phyloP scores from a whole-genome alignment of 2,888 invertebrate species.

The Drosophila sordidapex region DNA sequence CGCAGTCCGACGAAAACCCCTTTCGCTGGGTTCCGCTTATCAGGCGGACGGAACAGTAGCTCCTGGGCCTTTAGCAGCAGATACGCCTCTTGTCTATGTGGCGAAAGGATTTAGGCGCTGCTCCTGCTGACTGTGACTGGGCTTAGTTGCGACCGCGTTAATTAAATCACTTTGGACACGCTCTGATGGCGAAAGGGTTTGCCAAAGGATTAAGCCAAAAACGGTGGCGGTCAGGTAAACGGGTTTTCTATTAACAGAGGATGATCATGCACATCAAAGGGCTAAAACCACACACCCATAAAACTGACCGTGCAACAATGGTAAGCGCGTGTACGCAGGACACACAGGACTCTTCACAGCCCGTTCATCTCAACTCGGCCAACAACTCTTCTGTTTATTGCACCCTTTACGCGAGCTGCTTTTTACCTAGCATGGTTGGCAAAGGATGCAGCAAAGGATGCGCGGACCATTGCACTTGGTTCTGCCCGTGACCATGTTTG shows the following conservation, averaged over 20 bases:
- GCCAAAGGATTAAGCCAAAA: conserved; percentile 65
- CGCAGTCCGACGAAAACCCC: conserved; percentile 28
- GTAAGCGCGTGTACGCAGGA: conserved; percentile 38
- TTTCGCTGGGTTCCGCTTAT: conserved; percentile 27
- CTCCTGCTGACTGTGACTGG: conserved; percentile 22
- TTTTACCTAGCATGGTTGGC: conserved; percentile 60
- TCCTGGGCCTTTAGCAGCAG: conserved; percentile 56
- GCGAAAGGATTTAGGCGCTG: conserved; percentile 66
- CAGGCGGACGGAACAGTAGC: conserved; percentile 63
- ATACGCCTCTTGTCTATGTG: conserved; percentile 50
- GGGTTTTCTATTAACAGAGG: conserved; percentile 80
- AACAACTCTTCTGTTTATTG: conserved; percentile 72
- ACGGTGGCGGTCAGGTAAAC: conserved; percentile 49
- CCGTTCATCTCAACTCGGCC: conserved; percentile 43
- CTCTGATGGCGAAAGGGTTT: conserved; percentile 55
- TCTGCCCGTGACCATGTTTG: conserved; percentile 66
- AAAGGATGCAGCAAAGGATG: conserved; percentile 56
- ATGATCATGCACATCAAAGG: conserved; percentile 84
- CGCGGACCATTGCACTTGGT: neutral
- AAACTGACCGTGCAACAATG: conserved; percentile 75
- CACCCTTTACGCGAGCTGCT: conserved; percentile 66
- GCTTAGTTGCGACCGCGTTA: conserved; percentile 71
- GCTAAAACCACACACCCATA: conserved; percentile 84
- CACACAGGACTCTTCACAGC: conserved; percentile 28
- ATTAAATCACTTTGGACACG: conserved; percentile 81